phyloP scores from a whole-genome alignment of 2,113 vertebrate genomes.

The Neofelis nebulosa region DNA sequence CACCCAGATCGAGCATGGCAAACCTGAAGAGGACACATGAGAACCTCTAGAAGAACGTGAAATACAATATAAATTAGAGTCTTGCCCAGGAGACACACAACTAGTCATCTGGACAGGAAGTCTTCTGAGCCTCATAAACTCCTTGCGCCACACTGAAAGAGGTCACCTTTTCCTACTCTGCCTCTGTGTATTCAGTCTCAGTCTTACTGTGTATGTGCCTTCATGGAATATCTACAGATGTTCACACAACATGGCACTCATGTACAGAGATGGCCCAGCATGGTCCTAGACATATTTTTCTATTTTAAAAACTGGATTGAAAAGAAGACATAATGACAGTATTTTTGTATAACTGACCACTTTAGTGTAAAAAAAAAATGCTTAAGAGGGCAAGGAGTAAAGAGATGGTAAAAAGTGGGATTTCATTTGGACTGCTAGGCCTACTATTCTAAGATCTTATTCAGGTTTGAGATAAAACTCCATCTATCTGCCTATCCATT shows the following conservation, averaged over 20 bases:
- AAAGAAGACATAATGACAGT: background rate
- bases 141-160: background rate
- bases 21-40: accelerated
- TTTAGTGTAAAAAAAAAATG: background rate
- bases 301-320: background rate
- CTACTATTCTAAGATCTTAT: background rate
- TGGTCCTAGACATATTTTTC: background rate
- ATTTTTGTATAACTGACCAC: background rate
- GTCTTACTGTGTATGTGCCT: no score
- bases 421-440: background rate
- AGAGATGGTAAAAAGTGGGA: background rate
- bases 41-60: background rate
- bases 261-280: constrained; percentile 65
- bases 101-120: background rate
- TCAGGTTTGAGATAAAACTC: background rate
- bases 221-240: background rate
- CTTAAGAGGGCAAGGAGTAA: background rate
- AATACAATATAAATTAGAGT: background rate
- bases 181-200: background rate
- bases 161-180: background rate
- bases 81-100: background rate
- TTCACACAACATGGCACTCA: constrained; percentile 32
- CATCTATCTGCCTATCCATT: background rate
- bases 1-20: background rate
- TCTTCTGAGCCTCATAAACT: background rate